Base-by-base conservation (phyloP, 2,113 vertebrate species). In the Pterophyllum scalare region DNA sequence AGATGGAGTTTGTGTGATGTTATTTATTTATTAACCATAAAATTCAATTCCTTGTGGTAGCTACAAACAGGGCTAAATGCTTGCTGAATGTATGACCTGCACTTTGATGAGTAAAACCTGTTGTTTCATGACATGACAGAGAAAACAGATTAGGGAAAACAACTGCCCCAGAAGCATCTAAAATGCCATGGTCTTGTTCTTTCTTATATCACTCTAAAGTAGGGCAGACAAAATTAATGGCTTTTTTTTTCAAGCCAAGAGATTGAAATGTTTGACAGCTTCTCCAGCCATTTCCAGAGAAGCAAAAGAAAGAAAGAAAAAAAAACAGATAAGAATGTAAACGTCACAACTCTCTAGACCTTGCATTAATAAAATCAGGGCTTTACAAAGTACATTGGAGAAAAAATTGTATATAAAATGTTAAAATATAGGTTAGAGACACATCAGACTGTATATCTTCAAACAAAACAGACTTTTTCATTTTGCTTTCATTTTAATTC, bases 171-270 rank as follows among this genome's bases (percentile, higher is more conserved):
- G 28, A 75, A 49, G 76, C 31, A 19, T 82, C 35, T 52, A 14
- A 85, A 82, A 86, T 90, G 46, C 57, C 59, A 81, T 3, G 28
- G 43, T 80, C 28, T 82, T 65, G 31, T 82, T 86, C 26, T 80
- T 13, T 57, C 28, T 80, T 31, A 56, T 74, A 75, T 72, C 60
- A 56, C 70, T 26, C 49, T 72, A 75, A 89, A 75, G 65, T 77
- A 84, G 43, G 46, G 65, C 77, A 84, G 74, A 90, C 26, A 56
- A 83, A 76, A 67, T 88, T 84, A 88, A 86, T 88, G 54, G 56
- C 6, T 85, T 87, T 88, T 88, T 88, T 74, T 80, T 76, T 46
- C 20, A 61, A 62, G 70, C 40, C 72, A 49, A 28, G n/a, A 0
- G 19, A 86, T 31, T 81, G 61, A 87, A 87, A 61, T 87, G 33